These are phyloP conservation scores for Drosophila algonquin DNA, from an alignment of 2,888 invertebrate species.

Conservation along the genomic window DNA sequence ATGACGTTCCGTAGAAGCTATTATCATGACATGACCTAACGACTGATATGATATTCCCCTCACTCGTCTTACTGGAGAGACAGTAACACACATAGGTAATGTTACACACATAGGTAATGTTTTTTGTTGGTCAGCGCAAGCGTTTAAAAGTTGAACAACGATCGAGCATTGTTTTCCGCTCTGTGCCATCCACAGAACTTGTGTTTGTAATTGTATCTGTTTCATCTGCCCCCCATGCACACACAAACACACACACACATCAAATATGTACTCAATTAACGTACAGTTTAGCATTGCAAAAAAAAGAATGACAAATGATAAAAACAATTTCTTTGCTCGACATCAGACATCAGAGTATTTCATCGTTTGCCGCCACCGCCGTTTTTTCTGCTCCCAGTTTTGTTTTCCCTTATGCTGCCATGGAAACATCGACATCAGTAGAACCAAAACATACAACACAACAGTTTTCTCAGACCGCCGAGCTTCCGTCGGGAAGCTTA, in stretches of 20 bases:
- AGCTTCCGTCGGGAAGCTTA: conserved; percentile 40
- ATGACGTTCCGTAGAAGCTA: not conserved
- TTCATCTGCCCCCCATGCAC: conserved; percentile 47
- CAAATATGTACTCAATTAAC: conserved; percentile 57
- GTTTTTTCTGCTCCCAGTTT: conserved; percentile 7
- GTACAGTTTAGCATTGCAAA: conserved; percentile 44
- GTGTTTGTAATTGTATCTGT: conserved; percentile 43
- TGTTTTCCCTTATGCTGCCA: conserved; percentile 31
- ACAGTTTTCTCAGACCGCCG: conserved; percentile 49
- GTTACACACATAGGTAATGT: not conserved
- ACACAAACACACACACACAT: conserved; percentile 4
- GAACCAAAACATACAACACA: conserved; percentile 30
- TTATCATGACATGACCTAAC: not conserved
- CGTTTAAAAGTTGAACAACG: conserved; percentile 40
- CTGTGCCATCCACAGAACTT: conserved; percentile 12
- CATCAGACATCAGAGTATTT: conserved; percentile 8
- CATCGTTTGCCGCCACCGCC: conserved; percentile 20
- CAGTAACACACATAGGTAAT: not conserved
- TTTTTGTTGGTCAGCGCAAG: conserved; percentile 11
- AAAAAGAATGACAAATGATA: conserved; percentile 31
- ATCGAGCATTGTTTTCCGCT: conserved; percentile 40
- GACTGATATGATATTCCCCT: not conserved
- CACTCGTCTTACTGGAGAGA: not conserved
- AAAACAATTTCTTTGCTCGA: conserved; percentile 23
- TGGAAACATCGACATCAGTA: conserved; percentile 22